These are phyloP conservation scores for Drosophila azteca DNA, from an alignment of 1,140 invertebrate genomes.

Conservation along the genomic window DNA sequence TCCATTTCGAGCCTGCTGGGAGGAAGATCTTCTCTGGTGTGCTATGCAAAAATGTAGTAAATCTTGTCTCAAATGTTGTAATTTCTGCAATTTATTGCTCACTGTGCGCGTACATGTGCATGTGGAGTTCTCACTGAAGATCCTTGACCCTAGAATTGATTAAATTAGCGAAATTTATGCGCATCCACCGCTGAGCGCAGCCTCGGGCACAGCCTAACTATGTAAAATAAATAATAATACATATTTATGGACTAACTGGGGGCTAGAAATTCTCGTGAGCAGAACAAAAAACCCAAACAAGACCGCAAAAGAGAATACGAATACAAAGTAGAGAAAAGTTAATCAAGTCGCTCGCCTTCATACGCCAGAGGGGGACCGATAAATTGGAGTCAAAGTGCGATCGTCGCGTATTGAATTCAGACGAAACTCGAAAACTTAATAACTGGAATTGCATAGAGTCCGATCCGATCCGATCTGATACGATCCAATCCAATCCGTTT, in stretches of 20 bases:
- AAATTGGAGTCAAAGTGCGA: conserved; percentile 59
- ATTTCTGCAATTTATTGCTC: too few species aligned
- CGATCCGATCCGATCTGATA: not conserved
- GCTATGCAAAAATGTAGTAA: too few species aligned
- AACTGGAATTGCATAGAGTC: conserved; percentile 35
- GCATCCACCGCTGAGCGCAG: not conserved
- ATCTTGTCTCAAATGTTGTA: too few species aligned
- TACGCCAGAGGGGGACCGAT: conserved; percentile 20
- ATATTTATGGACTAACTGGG: conserved; percentile 22
- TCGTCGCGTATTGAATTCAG: conserved; percentile 38
- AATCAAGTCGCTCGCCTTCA: conserved; percentile 52
- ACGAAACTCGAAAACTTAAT: conserved; percentile 33
- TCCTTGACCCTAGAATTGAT: conserved; percentile 39
- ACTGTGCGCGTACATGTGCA: too few species aligned
- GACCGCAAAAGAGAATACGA: conserved; percentile 1
- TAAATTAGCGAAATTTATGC: conserved; percentile 10
- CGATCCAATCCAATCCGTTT: not conserved
- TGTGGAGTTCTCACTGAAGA: not conserved
- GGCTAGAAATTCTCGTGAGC: conserved; percentile 8
- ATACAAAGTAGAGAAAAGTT: conserved; percentile 24
- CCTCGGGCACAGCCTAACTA: conserved; percentile 18
- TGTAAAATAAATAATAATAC: conserved; percentile 37
- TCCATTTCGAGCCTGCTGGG: too few species aligned
- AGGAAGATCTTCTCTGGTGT: too few species aligned
- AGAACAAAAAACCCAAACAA: conserved; percentile 3